Evolutionary conservation across 1,140 invertebrate species (phyloP).

Genomic region (Drosophila oshimai): DNA sequence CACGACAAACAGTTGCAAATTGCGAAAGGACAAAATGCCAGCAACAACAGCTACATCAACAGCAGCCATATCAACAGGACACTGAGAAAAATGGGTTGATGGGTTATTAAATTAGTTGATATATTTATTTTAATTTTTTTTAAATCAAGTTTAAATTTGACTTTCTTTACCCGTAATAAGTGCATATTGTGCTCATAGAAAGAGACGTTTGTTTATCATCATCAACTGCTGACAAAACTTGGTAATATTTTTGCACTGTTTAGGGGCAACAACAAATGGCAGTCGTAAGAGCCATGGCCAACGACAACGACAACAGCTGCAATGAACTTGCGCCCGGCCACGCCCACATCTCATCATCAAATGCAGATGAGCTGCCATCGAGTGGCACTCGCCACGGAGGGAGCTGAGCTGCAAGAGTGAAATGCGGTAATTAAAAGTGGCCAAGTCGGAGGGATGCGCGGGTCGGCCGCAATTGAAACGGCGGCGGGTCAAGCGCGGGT

Average conservation of each 20-base stretch:
- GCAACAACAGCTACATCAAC: conserved; percentile 31
- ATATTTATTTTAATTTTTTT: not conserved
- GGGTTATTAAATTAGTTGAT: fast-evolving
- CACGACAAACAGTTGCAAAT: conserved; percentile 77
- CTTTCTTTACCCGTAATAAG: too few relatives aligned
- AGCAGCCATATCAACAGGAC: not conserved
- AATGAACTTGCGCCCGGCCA: conserved; percentile 28
- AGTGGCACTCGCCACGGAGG: conserved; percentile 32
- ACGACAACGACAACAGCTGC: conserved; percentile 41
- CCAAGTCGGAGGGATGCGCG: conserved; percentile 54
- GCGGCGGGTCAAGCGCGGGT: not conserved
- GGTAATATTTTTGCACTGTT: not conserved
- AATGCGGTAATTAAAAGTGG: conserved; percentile 70
- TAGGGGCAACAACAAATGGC: not conserved
- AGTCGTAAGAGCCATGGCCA: not conserved
- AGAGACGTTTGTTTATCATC: too few relatives aligned
- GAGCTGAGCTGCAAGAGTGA: conserved; percentile 30
- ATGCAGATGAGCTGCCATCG: conserved; percentile 67
- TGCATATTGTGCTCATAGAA: too few relatives aligned
- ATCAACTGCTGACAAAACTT: too few relatives aligned
- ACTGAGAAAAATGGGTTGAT: not conserved
- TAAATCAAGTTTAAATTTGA: too few relatives aligned
- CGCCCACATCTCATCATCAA: conserved; percentile 36
- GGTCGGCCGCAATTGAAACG: conserved; percentile 32
- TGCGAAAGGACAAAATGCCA: conserved; percentile 50